Evolutionary conservation across 1,140 invertebrate genomes (phyloP), one percentile per base, ranked within the genome.

Genomic region (Pogonognathellus flavescens): DNA sequence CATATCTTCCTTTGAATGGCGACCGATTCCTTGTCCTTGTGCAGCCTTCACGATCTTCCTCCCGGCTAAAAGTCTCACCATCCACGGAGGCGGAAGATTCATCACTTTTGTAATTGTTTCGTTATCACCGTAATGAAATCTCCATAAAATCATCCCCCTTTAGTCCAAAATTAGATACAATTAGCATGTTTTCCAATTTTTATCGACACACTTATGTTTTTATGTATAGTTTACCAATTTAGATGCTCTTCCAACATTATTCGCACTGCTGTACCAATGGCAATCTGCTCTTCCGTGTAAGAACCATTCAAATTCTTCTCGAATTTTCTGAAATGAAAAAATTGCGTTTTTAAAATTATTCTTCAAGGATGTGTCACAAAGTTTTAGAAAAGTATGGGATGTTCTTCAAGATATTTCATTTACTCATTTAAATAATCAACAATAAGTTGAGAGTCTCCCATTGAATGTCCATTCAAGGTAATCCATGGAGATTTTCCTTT

Each of bases 401-500:
- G n/a, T n/a, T n/a, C n/a, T n/a, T n/a, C n/a, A n/a, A n/a, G n/a
- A n/a, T n/a, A n/a, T n/a, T 60, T 11, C 57, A 14, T 50, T 57
- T 84, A 86, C 86, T 86, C 84, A 72, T 20, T 16, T 22, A 86
- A 49, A 70, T 80, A 84, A 52, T 86, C 20, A 31, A 86, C 59
- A 14, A 84, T 84, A 10, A 86, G 49, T 70, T 86, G 66, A n/a
- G 50, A 59, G 62, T 86, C 86, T 14, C 31, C 86, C 7, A 86
- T 55, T 57, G 84, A 76, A 20, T 80, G 14, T 2, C 83, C 82
- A 57, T 86, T 86, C 18, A 86, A 53, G 25, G 72, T 55, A 18
- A 86, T 86, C 86, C 86, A 86, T n/a, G 86, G 86, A 7, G 80
- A 20, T 53, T 86, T 86, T 72, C 76, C 82, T 82, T 81, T 86